Conservation (phyloP, 1,140 invertebrate genomes). For the Sycobia sp. region DNA sequence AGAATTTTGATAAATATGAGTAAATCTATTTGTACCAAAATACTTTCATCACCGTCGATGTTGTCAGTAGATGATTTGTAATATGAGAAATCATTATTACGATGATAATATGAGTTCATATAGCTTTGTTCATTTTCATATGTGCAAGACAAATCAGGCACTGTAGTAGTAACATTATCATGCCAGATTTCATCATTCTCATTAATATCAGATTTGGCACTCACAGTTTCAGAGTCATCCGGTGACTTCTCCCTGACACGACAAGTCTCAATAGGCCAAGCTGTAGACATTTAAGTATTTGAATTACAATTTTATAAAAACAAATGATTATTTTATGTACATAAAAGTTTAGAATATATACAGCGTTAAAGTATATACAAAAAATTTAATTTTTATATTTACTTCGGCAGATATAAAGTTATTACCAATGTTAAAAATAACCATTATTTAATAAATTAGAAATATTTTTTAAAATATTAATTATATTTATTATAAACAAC, state of each 20-base stretch:
- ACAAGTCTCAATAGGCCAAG: slow-evolving; percentile 22
- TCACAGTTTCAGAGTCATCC: slow-evolving; percentile 56
- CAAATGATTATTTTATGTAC: too few species aligned
- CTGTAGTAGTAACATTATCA: slow-evolving; percentile 3
- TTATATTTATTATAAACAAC: too few species aligned
- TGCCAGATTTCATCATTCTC: slow-evolving; percentile 43
- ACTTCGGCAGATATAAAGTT: too few species aligned
- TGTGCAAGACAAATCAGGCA: slow-evolving; percentile 1
- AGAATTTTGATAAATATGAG: too few species aligned
- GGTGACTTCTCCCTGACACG: slow-evolving; percentile 9
- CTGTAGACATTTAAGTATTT: too few species aligned
- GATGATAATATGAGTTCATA: slow-evolving; percentile 13
- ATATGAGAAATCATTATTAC: slow-evolving; percentile 8
- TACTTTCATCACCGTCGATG: too few species aligned
- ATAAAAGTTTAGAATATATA: not conserved
- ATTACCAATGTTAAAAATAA: too few species aligned
- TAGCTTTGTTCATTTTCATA: slow-evolving; percentile 16
- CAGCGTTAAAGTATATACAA: not conserved
- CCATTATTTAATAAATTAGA: not conserved
- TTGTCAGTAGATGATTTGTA: slow-evolving; percentile 17
- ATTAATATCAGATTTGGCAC: slow-evolving; percentile 53
- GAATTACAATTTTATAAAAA: too few species aligned
- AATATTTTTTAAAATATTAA: not conserved
- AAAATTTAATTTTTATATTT: not conserved
- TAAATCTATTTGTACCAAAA: too few species aligned